Evolutionary conservation across 2,797 vertebrate species (phyloP).

Genomic region (Fringilla coelebs): DNA sequence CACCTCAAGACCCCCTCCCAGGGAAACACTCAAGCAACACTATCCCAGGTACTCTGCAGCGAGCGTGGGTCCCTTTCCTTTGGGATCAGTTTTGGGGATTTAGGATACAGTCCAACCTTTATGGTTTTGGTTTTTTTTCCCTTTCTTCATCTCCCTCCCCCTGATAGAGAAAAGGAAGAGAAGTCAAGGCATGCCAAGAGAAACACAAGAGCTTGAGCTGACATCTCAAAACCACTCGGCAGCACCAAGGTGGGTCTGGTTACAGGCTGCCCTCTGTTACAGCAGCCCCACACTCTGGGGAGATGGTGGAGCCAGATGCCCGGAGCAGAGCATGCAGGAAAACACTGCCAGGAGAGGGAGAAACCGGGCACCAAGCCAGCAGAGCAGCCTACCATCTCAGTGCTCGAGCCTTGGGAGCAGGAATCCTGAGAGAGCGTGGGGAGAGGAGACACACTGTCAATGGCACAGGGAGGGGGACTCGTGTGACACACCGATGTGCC

Average conservation of each 20-base stretch:
- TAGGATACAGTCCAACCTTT: neutral
- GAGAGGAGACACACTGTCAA: slow-evolving; percentile 58
- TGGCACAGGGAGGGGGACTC: neutral
- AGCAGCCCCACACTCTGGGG: neutral
- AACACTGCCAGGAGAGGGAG: neutral
- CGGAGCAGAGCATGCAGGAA: neutral
- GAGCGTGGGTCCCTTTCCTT: neutral
- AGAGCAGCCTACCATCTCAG: slow-evolving; percentile 66
- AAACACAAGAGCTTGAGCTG: neutral
- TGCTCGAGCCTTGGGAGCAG: slow-evolving; percentile 55
- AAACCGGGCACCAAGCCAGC: neutral
- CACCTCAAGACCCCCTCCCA: neutral
- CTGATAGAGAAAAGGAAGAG: neutral
- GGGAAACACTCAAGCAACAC: neutral
- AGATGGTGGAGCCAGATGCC: neutral
- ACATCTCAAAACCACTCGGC: neutral
- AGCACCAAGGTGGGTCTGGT: neutral
- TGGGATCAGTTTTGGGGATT: neutral
- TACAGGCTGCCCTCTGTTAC: neutral
- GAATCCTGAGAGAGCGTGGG: slow-evolving; percentile 54
- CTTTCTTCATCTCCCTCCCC: neutral
- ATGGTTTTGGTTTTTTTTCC: too few species aligned
- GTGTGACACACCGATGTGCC: neutral
- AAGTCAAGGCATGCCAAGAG: slow-evolving; percentile 28
- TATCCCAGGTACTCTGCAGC: neutral